These are phyloP conservation scores for Aulostomus chinensis DNA, from an alignment of 2,797 vertebrate species.

Conservation along the genomic window DNA sequence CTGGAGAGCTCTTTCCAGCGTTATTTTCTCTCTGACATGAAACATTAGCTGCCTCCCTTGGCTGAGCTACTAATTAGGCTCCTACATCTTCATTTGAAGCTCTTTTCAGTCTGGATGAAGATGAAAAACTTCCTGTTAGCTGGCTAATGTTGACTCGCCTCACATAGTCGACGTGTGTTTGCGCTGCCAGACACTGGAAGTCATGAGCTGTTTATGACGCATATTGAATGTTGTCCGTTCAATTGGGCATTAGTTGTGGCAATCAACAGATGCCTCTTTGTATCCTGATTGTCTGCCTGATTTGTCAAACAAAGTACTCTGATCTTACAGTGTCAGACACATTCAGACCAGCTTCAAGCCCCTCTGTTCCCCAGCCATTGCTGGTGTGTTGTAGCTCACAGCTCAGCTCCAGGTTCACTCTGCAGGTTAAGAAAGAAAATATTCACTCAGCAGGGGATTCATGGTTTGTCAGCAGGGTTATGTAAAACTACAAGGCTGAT, in stretches of 20 bases:
- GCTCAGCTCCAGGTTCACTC: neutral
- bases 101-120: conserved; percentile 38
- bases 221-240: conserved; percentile 47
- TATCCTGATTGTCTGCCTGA: neutral
- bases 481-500: no score
- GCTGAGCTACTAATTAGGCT: conserved; percentile 35
- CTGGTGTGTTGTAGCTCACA: no score
- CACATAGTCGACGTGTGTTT: conserved; percentile 20
- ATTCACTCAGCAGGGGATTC: no score
- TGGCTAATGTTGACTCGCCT: conserved; percentile 35
- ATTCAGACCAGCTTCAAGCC: conserved; percentile 6
- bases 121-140: conserved; percentile 49
- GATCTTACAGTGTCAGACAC: conserved; percentile 18
- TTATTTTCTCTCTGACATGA: conserved; percentile 22
- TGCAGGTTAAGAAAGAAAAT: no score
- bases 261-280: conserved; percentile 43
- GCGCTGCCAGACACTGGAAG: conserved; percentile 31
- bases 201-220: conserved; percentile 51
- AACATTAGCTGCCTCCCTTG: conserved; percentile 35
- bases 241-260: conserved; percentile 39
- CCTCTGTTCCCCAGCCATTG: neutral
- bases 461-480: no score
- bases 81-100: conserved; percentile 48
- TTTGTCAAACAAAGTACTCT: conserved; percentile 45
- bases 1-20: neutral